These are phyloP conservation scores for Littorina saxatilis DNA, from an alignment of 1,140 invertebrate genomes.

Conservation along the genomic window DNA sequence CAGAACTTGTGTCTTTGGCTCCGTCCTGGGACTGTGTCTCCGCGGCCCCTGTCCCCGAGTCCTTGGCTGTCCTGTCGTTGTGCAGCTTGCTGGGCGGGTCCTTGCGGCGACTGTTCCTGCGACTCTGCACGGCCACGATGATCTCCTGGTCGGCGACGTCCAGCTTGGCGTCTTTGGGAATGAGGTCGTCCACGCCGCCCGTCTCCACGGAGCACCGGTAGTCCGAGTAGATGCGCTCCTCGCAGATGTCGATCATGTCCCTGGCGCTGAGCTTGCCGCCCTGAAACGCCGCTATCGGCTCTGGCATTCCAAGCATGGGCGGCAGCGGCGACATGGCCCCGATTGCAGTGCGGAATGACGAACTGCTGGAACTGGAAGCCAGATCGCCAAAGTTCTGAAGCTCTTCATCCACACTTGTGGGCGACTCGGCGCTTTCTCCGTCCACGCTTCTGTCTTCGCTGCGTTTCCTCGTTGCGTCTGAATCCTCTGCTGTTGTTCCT, in stretches of 20 bases:
- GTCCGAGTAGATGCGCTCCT: conserved; percentile 20
- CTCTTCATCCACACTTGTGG: no score
- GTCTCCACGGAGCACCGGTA: conserved; percentile 3
- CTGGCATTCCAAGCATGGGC: not conserved
- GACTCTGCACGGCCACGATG: not conserved
- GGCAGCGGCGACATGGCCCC: not conserved
- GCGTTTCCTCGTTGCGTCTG: not conserved
- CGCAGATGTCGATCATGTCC: conserved; percentile 28
- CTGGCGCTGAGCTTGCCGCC: not conserved
- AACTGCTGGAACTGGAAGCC: not conserved
- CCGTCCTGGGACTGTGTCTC: not conserved
- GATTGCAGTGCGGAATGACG: not conserved
- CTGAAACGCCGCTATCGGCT: not conserved
- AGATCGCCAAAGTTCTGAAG: no score
- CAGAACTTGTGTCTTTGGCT: no score
- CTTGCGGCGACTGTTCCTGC: conserved; percentile 7
- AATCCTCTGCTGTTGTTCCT: no score
- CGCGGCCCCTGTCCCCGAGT: not conserved
- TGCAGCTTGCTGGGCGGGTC: not conserved
- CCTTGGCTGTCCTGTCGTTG: not conserved
- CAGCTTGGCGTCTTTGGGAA: not conserved
- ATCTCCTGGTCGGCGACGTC: conserved; percentile 1
- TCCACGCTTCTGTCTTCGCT: not conserved
- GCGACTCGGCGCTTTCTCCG: no score
- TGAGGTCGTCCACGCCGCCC: conserved; percentile 22